Percentiles rank a stretch among this genome's conserved stretches.
Evolutionary conservation across 2,113 vertebrate species (phyloP).

Genomic region (Charadrius vociferus): DNA sequence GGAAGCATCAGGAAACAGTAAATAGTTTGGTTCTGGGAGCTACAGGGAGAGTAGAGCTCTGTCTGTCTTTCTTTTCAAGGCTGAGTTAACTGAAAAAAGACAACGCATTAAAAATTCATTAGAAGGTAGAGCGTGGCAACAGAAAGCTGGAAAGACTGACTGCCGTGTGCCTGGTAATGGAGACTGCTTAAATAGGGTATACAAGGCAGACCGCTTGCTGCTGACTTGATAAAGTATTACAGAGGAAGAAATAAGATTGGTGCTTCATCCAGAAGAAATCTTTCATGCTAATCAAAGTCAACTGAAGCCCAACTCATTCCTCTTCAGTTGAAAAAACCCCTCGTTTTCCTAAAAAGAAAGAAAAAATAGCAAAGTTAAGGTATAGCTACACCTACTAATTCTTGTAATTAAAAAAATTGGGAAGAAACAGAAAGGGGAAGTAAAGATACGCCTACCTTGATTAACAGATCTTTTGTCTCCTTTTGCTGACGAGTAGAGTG

Average conservation of each 20-base stretch:
- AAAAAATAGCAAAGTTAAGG: neutral
- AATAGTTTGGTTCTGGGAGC: neutral
- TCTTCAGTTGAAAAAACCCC: neutral
- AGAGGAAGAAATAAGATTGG: neutral
- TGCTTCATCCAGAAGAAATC: neutral
- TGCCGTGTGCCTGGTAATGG: neutral
- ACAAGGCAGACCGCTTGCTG: neutral
- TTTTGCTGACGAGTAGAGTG: neutral
- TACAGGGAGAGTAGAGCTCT: neutral
- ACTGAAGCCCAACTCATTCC: neutral
- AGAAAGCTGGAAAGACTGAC: neutral
- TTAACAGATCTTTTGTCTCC: neutral
- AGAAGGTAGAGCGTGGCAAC: neutral
- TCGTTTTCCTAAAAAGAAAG: neutral
- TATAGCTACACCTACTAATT: neutral
- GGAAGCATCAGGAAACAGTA: neutral
- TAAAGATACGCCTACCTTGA: constrained; percentile 9
- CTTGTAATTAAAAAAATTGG: neutral
- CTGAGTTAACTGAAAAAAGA: neutral
- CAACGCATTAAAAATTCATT: constrained; percentile 40
- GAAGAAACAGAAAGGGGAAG: neutral
- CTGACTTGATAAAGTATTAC: neutral
- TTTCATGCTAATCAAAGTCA: neutral
- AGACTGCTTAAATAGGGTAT: neutral
- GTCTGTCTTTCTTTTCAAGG: neutral